These are phyloP conservation scores for Sander vitreus DNA, from an alignment of 2,113 vertebrate species.

Conservation along the genomic window DNA sequence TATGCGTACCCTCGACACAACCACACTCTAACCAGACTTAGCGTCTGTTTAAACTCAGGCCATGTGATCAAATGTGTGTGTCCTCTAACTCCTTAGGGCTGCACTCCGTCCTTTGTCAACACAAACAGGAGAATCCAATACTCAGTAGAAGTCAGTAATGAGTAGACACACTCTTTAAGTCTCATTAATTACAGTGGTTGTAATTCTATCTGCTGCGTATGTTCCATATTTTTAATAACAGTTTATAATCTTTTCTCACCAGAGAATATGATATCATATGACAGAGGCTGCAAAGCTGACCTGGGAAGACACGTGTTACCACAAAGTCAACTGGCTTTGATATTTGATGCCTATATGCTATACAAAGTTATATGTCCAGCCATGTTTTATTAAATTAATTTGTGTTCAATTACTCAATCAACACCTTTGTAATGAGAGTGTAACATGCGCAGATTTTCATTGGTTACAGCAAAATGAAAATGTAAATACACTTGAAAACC, in stretches of 20 bases:
- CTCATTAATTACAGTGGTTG: slow-evolving; percentile 27
- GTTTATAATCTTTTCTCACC: slow-evolving; percentile 21
- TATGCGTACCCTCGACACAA: slow-evolving; percentile 1
- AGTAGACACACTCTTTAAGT: slow-evolving; percentile 21
- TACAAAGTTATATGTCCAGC: neutral
- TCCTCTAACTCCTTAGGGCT: slow-evolving; percentile 24
- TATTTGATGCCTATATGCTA: neutral
- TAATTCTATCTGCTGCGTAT: slow-evolving; percentile 20
- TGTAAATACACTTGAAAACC: neutral
- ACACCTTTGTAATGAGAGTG: neutral
- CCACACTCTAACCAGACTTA: slow-evolving; percentile 2
- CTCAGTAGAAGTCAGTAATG: neutral
- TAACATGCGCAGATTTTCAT: neutral
- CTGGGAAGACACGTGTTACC: neutral
- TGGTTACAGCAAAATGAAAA: neutral
- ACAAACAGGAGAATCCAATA: slow-evolving; percentile 27
- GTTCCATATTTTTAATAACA: slow-evolving; percentile 44
- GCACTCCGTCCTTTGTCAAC: slow-evolving; percentile 25
- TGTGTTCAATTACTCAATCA: neutral
- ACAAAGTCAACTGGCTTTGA: neutral
- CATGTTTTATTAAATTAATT: neutral
- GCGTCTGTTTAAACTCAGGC: slow-evolving; percentile 25
- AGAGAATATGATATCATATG: slow-evolving; percentile 3
- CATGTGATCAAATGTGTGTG: slow-evolving; percentile 23
- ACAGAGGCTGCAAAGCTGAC: slow-evolving; percentile 17